These are phyloP conservation scores for Nebria brevicollis DNA, from an alignment of 2,888 invertebrate genomes.

Conservation along the genomic window DNA sequence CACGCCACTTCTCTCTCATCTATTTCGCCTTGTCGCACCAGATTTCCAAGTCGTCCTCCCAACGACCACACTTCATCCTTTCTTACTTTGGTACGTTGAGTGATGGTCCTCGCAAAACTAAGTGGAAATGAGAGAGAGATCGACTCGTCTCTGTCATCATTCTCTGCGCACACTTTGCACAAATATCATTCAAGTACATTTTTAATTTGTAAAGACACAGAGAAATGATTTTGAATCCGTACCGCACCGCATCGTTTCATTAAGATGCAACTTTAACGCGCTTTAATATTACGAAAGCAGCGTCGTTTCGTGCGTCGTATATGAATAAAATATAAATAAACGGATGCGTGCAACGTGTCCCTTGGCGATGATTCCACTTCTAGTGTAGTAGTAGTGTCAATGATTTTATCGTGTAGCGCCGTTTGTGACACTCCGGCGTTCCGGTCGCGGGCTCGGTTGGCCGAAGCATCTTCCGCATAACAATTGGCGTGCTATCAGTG, in stretches of 20 bases:
- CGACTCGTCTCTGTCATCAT: background rate
- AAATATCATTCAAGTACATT: background rate
- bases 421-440: constrained; percentile 12
- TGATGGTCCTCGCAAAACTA: background rate
- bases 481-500: constrained; percentile 13
- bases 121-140: background rate
- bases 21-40: background rate
- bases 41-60: constrained; percentile 9
- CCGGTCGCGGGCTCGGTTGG: background rate
- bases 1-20: constrained; percentile 4
- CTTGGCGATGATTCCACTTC: constrained; percentile 29
- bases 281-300: too few relatives aligned
- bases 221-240: too few relatives aligned
- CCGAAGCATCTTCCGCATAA: constrained; percentile 25
- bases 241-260: too few relatives aligned
- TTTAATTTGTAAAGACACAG: too few relatives aligned
- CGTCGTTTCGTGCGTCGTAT: background rate
- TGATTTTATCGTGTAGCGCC: constrained; percentile 17
- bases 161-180: background rate
- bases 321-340: constrained; percentile 16
- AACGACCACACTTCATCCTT: background rate
- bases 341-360: constrained; percentile 18
- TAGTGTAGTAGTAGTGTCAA: background rate
- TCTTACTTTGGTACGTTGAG: background rate
- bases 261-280: too few relatives aligned